A percentile compares a stretch with the other conserved stretches of the same genome.
Conservation (phyloP, 2,113 vertebrate species). For the Muntiacus muntjak region DNA sequence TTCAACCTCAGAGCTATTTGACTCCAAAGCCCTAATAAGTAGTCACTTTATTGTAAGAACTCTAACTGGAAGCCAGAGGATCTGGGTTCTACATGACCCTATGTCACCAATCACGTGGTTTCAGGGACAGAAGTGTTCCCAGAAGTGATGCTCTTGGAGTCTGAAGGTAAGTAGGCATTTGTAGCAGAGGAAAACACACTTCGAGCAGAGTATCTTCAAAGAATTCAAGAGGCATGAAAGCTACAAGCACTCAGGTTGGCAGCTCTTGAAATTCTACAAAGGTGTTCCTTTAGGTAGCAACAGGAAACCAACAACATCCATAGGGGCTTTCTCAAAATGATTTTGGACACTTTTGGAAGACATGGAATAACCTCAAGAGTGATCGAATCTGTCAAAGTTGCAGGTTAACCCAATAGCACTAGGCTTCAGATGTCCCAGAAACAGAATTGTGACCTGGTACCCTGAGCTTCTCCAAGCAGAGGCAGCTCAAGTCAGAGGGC, state of each 20-base stretch:
- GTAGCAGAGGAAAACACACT: background rate
- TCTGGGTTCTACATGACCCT: background rate
- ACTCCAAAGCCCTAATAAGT: background rate
- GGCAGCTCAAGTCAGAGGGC: background rate
- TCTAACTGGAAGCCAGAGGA: background rate
- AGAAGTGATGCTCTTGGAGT: background rate
- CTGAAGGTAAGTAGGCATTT: conserved; percentile 31
- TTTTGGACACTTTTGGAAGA: background rate
- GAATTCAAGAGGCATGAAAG: background rate
- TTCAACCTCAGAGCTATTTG: background rate
- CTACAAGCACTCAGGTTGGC: background rate
- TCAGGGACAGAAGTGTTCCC: background rate
- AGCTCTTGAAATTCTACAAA: background rate
- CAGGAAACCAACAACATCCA: background rate
- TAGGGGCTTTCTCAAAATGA: background rate
- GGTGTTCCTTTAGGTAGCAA: background rate
- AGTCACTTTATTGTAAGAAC: background rate
- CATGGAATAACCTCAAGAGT: background rate
- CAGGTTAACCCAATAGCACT: background rate
- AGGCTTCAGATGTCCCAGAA: background rate
- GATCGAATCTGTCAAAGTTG: background rate
- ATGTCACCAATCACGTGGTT: background rate
- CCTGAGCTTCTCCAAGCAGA: background rate
- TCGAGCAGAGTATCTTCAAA: background rate
- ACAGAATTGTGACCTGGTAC: background rate